A percentile compares a stretch with the other conserved stretches of the same genome.
phyloP scores from a whole-genome alignment of 2,888 invertebrate species.

The Euphydryas editha region DNA sequence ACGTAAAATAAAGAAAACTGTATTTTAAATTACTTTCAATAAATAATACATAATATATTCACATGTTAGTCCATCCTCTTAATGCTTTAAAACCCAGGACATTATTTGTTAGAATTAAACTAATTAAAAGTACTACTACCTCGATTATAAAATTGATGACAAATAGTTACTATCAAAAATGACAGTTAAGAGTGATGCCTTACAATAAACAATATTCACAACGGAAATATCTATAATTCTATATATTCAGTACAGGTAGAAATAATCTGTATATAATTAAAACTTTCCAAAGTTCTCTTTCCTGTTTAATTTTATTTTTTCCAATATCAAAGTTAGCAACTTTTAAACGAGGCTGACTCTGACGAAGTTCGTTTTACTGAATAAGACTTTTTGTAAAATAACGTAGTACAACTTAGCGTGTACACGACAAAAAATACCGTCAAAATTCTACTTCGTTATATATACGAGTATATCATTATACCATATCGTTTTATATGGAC shows the following conservation, averaged over 20 bases:
- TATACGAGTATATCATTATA: too few relatives aligned
- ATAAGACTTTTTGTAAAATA: constrained; percentile 26
- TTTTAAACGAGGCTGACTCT: constrained; percentile 29
- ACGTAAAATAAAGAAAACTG: too few relatives aligned
- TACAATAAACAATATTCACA: neutral
- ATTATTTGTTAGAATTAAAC: too few relatives aligned
- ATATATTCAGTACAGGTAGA: neutral
- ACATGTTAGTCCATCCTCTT: too few relatives aligned
- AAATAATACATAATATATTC: too few relatives aligned
- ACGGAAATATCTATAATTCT: neutral
- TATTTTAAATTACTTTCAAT: too few relatives aligned
- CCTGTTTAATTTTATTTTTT: constrained; percentile 30
- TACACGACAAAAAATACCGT: neutral
- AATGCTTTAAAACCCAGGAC: too few relatives aligned
- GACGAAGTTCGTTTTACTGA: constrained; percentile 28
- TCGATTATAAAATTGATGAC: too few relatives aligned
- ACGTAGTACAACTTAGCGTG: neutral
- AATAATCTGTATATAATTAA: constrained; percentile 31
- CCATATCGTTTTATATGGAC: too few relatives aligned
- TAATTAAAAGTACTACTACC: too few relatives aligned
- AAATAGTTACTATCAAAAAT: too few relatives aligned
- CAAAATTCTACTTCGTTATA: neutral
- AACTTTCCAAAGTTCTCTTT: constrained; percentile 27
- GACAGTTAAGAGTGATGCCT: too few relatives aligned
- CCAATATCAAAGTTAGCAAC: constrained; percentile 30